Evolutionary conservation across 2,797 vertebrate species (phyloP).

Genomic region (Centroberyx gerrardi): DNA sequence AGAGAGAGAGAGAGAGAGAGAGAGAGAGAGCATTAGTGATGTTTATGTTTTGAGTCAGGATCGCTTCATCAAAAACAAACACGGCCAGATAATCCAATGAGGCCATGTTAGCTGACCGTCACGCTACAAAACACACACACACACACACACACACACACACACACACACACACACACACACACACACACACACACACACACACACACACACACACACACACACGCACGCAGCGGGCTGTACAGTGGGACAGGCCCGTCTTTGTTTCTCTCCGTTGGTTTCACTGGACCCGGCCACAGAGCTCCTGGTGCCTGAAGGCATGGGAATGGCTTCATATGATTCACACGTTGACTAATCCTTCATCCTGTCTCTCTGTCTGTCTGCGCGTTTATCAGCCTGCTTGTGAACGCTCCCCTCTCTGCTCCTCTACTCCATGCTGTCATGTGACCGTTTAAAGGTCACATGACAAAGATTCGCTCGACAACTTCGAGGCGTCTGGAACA

Average conservation of each 20-base stretch:
- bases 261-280: conserved; percentile 44
- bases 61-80: conserved; percentile 59
- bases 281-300: conserved; percentile 18
- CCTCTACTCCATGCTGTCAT: neutral
- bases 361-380: conserved; percentile 21
- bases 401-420: too few relatives aligned
- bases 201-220: conserved; percentile 8
- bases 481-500: too few relatives aligned
- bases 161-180: conserved; percentile 20
- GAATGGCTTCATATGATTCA: conserved; percentile 60
- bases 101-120: conserved; percentile 14
- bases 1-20: conserved; percentile 6
- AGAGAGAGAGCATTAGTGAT: conserved; percentile 12
- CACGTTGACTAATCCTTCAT: conserved; percentile 66
- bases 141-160: neutral
- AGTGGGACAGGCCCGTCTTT: conserved; percentile 58
- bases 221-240: conserved; percentile 19
- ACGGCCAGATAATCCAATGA: conserved; percentile 42
- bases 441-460: too few relatives aligned
- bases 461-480: too few relatives aligned
- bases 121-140: conserved; percentile 11
- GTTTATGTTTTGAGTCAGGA: conserved; percentile 54
- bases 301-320: conserved; percentile 57
- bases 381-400: neutral
- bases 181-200: conserved; percentile 17